phyloP scores from a whole-genome alignment of 2,888 invertebrate genomes.

The Axea sp. region DNA sequence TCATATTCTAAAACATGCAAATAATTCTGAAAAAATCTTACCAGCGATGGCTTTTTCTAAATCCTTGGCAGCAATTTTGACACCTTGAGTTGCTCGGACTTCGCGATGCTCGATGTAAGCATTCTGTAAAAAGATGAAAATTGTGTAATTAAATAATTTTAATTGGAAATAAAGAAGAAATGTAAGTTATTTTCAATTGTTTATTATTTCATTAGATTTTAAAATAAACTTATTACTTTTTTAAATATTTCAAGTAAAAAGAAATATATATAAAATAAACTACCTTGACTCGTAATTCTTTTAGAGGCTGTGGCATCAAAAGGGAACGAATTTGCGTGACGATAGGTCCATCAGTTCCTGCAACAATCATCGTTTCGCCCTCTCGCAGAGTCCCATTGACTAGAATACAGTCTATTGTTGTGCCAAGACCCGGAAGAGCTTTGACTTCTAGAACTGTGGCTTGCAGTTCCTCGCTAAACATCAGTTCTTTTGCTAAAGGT shows the following conservation, averaged over 20 bases:
- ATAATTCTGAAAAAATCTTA: constrained; percentile 59
- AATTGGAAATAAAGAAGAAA: no score
- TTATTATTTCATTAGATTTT: no score
- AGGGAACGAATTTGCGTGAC: constrained; percentile 98
- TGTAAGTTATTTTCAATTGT: no score
- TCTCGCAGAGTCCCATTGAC: constrained; percentile 97
- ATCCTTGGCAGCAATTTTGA: constrained; percentile 99
- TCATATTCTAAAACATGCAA: not conserved
- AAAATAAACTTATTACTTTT: no score
- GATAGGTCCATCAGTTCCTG: constrained; percentile 99
- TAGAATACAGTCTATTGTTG: constrained; percentile 98
- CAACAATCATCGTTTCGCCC: constrained; percentile 96
- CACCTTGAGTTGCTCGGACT: constrained; percentile 97
- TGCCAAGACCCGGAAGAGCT: constrained; percentile 97
- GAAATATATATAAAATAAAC: no score
- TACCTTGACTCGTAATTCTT: constrained; percentile 97
- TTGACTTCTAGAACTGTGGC: constrained; percentile 94
- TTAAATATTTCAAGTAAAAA: no score
- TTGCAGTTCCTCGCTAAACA: constrained; percentile 95
- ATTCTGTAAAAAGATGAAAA: constrained; percentile 82
- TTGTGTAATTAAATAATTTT: no score
- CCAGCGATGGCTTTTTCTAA: constrained; percentile 97
- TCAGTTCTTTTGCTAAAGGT: constrained; percentile 91
- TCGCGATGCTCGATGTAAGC: constrained; percentile 97
- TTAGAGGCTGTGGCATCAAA: constrained; percentile 98